Evolutionary conservation across 2,888 invertebrate species (phyloP).

Genomic region (Drosophila limbata): DNA sequence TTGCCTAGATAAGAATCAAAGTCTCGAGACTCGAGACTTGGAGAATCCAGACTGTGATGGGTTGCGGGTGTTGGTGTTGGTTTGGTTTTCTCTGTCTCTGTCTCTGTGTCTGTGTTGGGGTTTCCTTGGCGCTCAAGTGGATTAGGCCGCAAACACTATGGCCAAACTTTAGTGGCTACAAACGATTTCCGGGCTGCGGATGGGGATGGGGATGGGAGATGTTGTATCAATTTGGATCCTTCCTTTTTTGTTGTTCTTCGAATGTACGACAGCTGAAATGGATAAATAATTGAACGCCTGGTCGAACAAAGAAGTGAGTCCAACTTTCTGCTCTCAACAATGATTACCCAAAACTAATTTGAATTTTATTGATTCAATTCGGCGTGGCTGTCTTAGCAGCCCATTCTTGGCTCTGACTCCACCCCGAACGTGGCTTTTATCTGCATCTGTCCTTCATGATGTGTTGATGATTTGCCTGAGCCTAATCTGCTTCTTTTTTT

Average conservation of each 20-base stretch:
- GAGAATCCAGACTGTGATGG: conserved; percentile 11
- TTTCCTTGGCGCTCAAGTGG: conserved; percentile 65
- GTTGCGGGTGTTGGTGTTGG: not conserved
- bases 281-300: conserved; percentile 77
- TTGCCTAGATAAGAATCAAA: conserved; percentile 78
- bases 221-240: conserved; percentile 59
- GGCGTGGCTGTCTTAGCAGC: conserved; percentile 51
- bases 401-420: conserved; percentile 20
- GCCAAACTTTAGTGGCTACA: conserved; percentile 45
- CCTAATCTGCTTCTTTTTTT: conserved; percentile 41
- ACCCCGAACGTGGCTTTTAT: conserved; percentile 32
- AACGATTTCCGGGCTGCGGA: not conserved
- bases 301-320: conserved; percentile 33
- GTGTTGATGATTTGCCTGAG: conserved; percentile 59
- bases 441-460: conserved; percentile 61
- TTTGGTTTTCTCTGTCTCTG: too few relatives aligned
- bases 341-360: conserved; percentile 83
- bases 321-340: conserved; percentile 42
- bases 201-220: not conserved
- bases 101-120: conserved; percentile 17
- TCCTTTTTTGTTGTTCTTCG: conserved; percentile 32
- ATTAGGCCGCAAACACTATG: conserved; percentile 66
- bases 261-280: conserved; percentile 59
- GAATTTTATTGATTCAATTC: conserved; percentile 81
- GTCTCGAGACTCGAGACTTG: conserved; percentile 19